These are phyloP conservation scores for Caranx ignobilis DNA, from an alignment of 2,113 vertebrate genomes.

Conservation along the genomic window DNA sequence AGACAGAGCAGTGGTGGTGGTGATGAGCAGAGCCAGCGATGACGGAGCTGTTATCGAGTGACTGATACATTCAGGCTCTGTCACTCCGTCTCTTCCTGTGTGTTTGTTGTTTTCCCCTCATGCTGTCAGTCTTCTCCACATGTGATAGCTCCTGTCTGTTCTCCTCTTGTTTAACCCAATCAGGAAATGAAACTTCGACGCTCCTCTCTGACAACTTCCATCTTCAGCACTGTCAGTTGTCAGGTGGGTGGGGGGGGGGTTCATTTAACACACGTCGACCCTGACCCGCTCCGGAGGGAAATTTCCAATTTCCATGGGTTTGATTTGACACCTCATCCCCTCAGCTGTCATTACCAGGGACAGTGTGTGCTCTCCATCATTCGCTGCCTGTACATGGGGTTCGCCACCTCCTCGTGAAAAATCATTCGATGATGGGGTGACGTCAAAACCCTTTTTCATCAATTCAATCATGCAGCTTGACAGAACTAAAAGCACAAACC, in stretches of 20 bases:
- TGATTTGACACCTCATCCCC: constrained; percentile 21
- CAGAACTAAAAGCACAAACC: constrained; percentile 11
- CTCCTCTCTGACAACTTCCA: neutral
- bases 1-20: neutral
- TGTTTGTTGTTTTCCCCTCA: constrained; percentile 2
- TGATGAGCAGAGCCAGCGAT: neutral
- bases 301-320: constrained; percentile 4
- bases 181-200: neutral
- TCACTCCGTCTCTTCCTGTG: neutral
- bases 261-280: neutral
- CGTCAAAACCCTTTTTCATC: constrained; percentile 1
- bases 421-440: constrained; percentile 11
- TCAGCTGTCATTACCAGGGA: constrained; percentile 19
- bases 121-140: constrained; percentile 7
- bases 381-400: neutral
- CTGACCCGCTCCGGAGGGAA: constrained; percentile 7
- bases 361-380: constrained; percentile 18
- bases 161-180: constrained; percentile 28
- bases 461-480: constrained; percentile 4
- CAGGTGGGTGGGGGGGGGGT: too few relatives aligned
- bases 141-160: neutral
- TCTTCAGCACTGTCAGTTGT: neutral
- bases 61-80: neutral
- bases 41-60: neutral
- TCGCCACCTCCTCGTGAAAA: constrained; percentile 11